Percentiles rank a stretch among this genome's conserved stretches.
Evolutionary conservation across 2,113 vertebrate genomes (phyloP).

Genomic region (Aldabrachelys gigantea): DNA sequence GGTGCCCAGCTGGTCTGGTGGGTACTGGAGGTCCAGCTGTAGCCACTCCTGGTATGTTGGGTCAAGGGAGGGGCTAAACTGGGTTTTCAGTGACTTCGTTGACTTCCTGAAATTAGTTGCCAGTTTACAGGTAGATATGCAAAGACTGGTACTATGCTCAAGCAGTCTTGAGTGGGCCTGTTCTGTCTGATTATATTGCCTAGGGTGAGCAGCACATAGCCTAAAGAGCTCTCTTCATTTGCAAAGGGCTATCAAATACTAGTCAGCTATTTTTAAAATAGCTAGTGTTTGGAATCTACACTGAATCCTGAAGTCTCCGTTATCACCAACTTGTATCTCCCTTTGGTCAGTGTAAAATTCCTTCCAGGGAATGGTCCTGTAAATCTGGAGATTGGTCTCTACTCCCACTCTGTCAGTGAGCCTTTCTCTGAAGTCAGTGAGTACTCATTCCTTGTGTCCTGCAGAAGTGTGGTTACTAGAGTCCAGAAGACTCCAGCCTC

Average conservation of each 20-base stretch:
- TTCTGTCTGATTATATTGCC: neutral
- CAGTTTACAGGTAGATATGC: neutral
- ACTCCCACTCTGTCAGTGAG: neutral
- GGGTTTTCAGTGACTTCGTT: neutral
- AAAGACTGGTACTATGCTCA: neutral
- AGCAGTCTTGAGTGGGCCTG: neutral
- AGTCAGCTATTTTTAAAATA: neutral
- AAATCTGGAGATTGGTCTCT: neutral
- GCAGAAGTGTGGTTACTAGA: neutral
- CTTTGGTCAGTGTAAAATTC: neutral
- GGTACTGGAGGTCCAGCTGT: neutral
- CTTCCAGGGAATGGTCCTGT: neutral
- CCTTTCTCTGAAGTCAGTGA: neutral
- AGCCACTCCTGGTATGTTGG: neutral
- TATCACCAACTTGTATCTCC: neutral
- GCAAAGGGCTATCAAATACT: neutral
- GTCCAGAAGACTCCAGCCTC: neutral
- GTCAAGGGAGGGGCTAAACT: neutral
- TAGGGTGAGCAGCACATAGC: neutral
- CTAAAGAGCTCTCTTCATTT: neutral
- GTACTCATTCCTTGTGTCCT: neutral
- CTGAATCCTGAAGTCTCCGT: neutral
- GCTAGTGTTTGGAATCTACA: neutral
- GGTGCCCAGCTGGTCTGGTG: neutral
- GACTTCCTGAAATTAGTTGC: neutral